These are phyloP conservation scores for Operophtera brumata DNA, from an alignment of 2,888 invertebrate species.

Conservation along the genomic window DNA sequence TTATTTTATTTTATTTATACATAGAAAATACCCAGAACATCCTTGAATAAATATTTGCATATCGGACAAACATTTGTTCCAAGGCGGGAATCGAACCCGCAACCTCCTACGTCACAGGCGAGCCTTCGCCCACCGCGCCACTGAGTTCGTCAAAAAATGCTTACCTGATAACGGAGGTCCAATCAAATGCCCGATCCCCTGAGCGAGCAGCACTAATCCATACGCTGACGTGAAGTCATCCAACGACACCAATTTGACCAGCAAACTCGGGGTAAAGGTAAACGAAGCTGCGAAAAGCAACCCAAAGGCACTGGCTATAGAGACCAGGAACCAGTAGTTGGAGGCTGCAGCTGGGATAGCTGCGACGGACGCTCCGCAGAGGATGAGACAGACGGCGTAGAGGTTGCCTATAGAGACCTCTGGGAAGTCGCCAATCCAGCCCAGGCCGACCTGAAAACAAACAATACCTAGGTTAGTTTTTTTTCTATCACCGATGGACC, in stretches of 20 bases:
- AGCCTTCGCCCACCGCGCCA: no score
- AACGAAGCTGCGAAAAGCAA: conserved; percentile 95
- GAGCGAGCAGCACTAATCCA: conserved; percentile 92
- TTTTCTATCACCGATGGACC: no score
- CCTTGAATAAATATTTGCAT: no score
- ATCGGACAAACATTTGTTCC: no score
- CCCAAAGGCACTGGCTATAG: conserved; percentile 86
- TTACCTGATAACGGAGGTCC: conserved; percentile 95
- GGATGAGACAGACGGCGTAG: conserved; percentile 88
- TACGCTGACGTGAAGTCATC: conserved; percentile 96
- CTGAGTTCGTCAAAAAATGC: no score
- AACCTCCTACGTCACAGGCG: no score
- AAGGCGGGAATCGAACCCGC: no score
- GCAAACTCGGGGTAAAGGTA: conserved; percentile 93
- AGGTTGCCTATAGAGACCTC: conserved; percentile 91
- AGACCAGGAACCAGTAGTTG: conserved; percentile 73
- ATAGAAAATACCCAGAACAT: no score
- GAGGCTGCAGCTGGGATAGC: conserved; percentile 80
- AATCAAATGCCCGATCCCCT: conserved; percentile 94
- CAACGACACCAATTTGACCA: conserved; percentile 93
- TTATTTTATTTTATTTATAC: no score
- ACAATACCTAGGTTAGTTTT: not conserved
- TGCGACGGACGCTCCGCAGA: conserved; percentile 83
- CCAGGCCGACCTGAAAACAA: conserved; percentile 85
- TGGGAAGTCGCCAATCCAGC: conserved; percentile 93